These are phyloP conservation scores for Trichonephila clavipes DNA, from an alignment of 1,140 invertebrate genomes.

Conservation along the genomic window DNA sequence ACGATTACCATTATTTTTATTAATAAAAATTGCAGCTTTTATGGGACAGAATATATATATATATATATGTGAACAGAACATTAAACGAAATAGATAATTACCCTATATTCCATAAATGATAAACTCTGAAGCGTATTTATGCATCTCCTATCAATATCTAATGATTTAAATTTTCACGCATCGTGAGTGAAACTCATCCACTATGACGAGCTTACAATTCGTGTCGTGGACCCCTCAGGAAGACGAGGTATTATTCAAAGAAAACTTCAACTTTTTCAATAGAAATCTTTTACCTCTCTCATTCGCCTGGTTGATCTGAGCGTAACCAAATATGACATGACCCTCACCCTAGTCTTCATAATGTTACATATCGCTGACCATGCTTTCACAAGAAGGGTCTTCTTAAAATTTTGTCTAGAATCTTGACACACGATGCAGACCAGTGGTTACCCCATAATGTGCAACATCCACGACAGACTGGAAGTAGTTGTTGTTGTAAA, in stretches of 20 bases:
- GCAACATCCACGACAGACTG: not conserved
- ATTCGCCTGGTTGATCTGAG: not conserved
- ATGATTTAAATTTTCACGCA: no score
- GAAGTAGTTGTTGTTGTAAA: not conserved
- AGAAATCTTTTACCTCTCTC: not conserved
- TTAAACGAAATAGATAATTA: no score
- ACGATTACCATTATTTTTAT: no score
- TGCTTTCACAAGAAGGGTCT: not conserved
- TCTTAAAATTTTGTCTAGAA: not conserved
- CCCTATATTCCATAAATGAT: no score
- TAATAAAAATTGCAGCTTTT: no score
- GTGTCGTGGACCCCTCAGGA: not conserved
- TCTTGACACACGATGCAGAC: slow-evolving; percentile 19
- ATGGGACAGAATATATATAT: no score
- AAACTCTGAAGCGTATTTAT: no score
- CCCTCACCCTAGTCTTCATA: not conserved
- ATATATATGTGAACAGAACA: no score
- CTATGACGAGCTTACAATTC: not conserved
- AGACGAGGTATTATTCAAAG: not conserved
- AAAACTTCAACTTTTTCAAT: not conserved
- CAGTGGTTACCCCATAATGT: slow-evolving; percentile 26
- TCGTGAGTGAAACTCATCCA: no score
- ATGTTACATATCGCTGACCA: slow-evolving; percentile 6
- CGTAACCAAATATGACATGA: slow-evolving; percentile 6
- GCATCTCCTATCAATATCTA: no score